Conservation (phyloP, 2,797 vertebrate species). For the Rhinophrynus dorsalis region DNA sequence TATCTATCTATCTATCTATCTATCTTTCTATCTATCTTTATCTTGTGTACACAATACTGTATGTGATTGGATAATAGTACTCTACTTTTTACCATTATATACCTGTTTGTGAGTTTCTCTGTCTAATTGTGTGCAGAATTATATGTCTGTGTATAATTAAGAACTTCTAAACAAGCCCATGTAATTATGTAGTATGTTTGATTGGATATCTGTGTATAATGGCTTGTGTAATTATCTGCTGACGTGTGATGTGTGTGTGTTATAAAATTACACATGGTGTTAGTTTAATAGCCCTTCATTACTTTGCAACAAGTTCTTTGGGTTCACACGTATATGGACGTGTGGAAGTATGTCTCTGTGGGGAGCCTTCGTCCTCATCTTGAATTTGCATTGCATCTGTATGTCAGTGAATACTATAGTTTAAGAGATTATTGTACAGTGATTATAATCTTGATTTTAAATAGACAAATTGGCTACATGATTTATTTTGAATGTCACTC, state of each 20-base stretch:
- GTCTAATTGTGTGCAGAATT: slow-evolving; percentile 18
- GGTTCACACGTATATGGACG: background rate
- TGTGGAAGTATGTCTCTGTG: background rate
- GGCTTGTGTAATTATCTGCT: slow-evolving; percentile 25
- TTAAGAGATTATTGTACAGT: too few species aligned
- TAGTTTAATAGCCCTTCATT: background rate
- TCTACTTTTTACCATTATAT: background rate
- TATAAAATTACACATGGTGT: slow-evolving; percentile 26
- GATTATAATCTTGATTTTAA: too few species aligned
- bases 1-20: background rate
- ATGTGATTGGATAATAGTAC: too few species aligned
- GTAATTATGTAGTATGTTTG: slow-evolving; percentile 27
- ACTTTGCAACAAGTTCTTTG: background rate
- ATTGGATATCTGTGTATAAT: slow-evolving; percentile 29
- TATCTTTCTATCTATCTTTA: background rate
- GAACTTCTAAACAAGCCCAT: slow-evolving; percentile 11
- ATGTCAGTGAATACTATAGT: too few species aligned
- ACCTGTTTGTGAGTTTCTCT: background rate
- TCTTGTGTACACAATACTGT: too few species aligned
- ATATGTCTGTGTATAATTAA: slow-evolving; percentile 13
- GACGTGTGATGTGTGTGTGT: slow-evolving; percentile 20
- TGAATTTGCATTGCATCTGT: too few species aligned
- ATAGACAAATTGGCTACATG: too few species aligned
- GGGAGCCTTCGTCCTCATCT: too few species aligned
- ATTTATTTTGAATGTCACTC: too few species aligned